Conservation (phyloP, 2,797 vertebrate species). For the Arrhamphus sclerolepis region DNA sequence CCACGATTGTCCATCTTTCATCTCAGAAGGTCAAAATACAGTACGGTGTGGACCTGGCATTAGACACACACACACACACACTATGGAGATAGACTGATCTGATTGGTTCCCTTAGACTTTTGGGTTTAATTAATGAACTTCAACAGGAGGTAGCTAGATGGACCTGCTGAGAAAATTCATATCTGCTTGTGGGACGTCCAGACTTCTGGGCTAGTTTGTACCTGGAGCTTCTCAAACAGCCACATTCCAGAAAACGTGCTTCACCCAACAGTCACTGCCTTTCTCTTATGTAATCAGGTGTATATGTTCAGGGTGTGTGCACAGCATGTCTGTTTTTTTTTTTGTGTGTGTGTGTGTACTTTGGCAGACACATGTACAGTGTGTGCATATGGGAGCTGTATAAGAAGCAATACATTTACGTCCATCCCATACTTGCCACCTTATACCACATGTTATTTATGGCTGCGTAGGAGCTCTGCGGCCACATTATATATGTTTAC, state of each 20-base stretch:
- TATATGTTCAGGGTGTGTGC: conserved; percentile 21
- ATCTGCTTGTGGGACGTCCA: too few relatives aligned
- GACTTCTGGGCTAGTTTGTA: too few relatives aligned
- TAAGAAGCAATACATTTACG: conserved; percentile 53
- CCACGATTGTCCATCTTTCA: too few relatives aligned
- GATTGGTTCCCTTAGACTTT: too few relatives aligned
- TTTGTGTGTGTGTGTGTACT: conserved; percentile 20
- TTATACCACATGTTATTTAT: conserved; percentile 67
- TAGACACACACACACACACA: too few relatives aligned
- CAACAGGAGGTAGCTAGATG: too few relatives aligned
- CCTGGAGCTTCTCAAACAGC: conserved; percentile 39
- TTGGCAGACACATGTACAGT: conserved; percentile 25
- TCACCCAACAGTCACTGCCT: conserved; percentile 14
- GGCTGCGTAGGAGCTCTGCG: conserved; percentile 47
- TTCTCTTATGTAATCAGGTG: conserved; percentile 48
- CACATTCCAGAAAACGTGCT: conserved; percentile 9
- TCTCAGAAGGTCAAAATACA: too few relatives aligned
- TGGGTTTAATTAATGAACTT: too few relatives aligned
- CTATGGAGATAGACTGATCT: too few relatives aligned
- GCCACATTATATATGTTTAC: conserved; percentile 65
- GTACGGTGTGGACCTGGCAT: too few relatives aligned
- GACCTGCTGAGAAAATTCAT: too few relatives aligned
- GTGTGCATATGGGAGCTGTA: conserved; percentile 48
- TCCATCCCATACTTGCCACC: conserved; percentile 29
- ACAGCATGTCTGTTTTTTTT: not conserved